Evolutionary conservation across 2,113 vertebrate genomes (phyloP), one percentile per base, ranked within the genome.

Genomic region (Motacilla tschutschensis): DNA sequence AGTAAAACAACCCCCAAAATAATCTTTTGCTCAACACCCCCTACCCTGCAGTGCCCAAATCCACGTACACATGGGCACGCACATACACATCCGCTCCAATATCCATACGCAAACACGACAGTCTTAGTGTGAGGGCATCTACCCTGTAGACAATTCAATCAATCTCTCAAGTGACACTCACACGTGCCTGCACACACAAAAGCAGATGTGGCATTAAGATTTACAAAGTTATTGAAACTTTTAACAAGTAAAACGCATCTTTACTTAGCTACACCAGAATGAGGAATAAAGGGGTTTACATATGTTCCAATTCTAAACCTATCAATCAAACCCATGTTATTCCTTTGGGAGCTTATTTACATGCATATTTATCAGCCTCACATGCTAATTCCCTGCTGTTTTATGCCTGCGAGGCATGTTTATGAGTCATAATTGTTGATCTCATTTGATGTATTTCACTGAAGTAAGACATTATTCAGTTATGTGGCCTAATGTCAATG

Each of bases 331-430:
- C 95, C 97, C 98, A 97, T 97, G 98, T 99, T 99, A 99, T 98
- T 99, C 98, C 98, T 98, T 98, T 97, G 98, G 98, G 98, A 99
- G 97, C 98, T 98, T 98, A 98, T 99, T 99, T 99, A 99, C 98
- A 99, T 99, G 99, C 99, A 99, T 99, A 99, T 99, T 99, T 99
- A 99, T 99, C 98, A 99, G 98, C 98, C 98, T 98, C 98, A 98
- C 98, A 99, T 99, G 98, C 98, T 99, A 99, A 99, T 99, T 99
- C 98, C 98, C 97, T 98, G 98, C 98, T 97, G 98, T 98, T 98
- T 98, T 98, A 98, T 98, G 97, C 98, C 98, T 98, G 98, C 97
- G 93, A 98, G 98, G 99, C 98, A 98, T 99, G 98, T 99, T 99
- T 99, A 99, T 99, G 99, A 99, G 98, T 99, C 98, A 98, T 99